Evolutionary conservation across 2,888 invertebrate genomes (phyloP), one percentile per base, ranked within the genome.

Genomic region (Harpagoxenus sublaevis): DNA sequence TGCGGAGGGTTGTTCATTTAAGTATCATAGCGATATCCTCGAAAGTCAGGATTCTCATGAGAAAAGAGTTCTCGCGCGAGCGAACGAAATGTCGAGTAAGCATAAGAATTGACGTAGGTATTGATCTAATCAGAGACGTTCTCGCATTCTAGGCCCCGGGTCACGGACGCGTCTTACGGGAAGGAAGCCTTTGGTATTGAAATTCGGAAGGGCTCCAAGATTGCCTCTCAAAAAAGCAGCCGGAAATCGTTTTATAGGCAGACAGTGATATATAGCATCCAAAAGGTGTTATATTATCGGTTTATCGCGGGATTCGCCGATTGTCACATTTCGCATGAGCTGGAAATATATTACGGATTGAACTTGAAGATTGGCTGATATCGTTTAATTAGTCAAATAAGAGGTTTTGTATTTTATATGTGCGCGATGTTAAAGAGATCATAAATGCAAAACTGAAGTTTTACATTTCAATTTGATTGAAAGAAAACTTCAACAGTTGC

Each of bases 181-280:
- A 45, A n/a, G 53, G 77, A 73, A 81, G 79, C 68, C 66, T 83
- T 88, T 74, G 57, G 74, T 71, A 75, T 71, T 53, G 84, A 88
- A 86, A 83, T 79, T 84, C 65, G 60, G 4, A 35, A 68, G 45
- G 45, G 51, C 73, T 62, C n/a, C n/a, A 62, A 73, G 68, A 48
- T 66, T 82, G 63, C 77, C 28, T 82, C 23, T 79, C 28, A 15
- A 60, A 62, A 68, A 71, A 73, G n/a, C 60, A 73, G 60, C 60
- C 18, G 73, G 51, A 71, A 71, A 71, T 62, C 79, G 60, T 28
- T 78, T 78, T 81, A 51, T 60, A 60, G 55, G 48, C 18, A 60
- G 70, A 79, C 60, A 8, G 45, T 71, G 48, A 81, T 81, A 73
- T 55, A 66, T 60, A 60, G 35, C 31, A 48, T 5, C 18, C n/a